Conservation (phyloP, 2,797 vertebrate species). For the Chelmon rostratus region DNA sequence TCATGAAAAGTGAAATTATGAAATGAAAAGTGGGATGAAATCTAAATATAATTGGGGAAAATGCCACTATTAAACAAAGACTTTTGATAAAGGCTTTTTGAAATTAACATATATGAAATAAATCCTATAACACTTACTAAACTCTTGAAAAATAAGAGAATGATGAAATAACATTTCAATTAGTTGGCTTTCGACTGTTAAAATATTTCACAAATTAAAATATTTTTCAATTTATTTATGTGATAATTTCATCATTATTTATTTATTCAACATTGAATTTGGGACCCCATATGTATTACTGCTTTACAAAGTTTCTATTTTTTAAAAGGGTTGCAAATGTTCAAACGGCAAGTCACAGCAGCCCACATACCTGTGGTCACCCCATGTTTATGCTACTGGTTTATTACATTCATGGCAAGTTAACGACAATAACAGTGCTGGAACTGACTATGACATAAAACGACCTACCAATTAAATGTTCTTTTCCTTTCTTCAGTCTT, state of each 20-base stretch:
- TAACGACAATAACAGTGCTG: neutral
- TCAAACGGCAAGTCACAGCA: neutral
- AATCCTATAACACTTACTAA: neutral
- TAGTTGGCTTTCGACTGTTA: neutral
- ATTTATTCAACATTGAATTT: neutral
- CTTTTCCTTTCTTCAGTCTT: slow-evolving; percentile 79
- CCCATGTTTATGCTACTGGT: neutral
- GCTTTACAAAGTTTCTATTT: neutral
- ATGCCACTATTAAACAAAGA: too few relatives aligned
- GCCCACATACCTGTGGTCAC: neutral
- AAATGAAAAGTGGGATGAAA: too few relatives aligned
- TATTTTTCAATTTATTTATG: neutral
- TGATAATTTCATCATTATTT: neutral
- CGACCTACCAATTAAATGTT: slow-evolving; percentile 72
- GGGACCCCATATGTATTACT: neutral
- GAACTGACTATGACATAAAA: neutral
- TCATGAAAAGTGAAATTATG: too few relatives aligned
- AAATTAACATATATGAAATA: too few relatives aligned
- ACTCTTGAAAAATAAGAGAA: neutral
- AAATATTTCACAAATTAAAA: neutral
- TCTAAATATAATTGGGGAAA: too few relatives aligned
- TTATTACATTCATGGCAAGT: neutral
- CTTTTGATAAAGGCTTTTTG: too few relatives aligned
- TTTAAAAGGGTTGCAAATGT: neutral
- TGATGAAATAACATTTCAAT: neutral